Base-by-base conservation (phyloP, 1,140 invertebrate species). In the Apocrypta bakeri region DNA sequence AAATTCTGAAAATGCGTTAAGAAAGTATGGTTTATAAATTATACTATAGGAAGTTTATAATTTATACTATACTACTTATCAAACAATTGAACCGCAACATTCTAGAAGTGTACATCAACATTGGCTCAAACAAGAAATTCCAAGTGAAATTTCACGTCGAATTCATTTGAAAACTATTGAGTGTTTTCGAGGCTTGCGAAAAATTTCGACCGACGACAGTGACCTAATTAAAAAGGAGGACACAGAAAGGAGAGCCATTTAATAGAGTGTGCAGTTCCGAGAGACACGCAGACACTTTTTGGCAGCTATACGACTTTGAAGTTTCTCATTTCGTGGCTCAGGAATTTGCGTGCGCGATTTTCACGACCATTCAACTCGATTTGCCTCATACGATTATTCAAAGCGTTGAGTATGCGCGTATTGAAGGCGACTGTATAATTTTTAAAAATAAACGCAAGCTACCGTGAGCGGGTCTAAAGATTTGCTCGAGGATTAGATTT, bases 221-320 rank as follows among this genome's bases (percentile, higher is more conserved):
- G 87, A 88, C 87, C 86, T 56, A 64, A 86, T 87, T 88, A 80
- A 78, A 78, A 83, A 83, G 14, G 84, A 78, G 86, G 83, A 82
- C 86, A 78, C 64, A 56, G 29, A 56, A 12, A 56, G 48, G 66
- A 68, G n/a, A 31, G 29, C 14, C n/a, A 31, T n/a, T 69, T 71
- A 82, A 63, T 76, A 56, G 61, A 61, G 40, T 56, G 29, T 25
- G 48, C 48, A 56, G 48, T 56, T 21, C 48, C 48, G 17, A 56
- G 48, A 17, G 24, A 61, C 27, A 42, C 61, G 40, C 68, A 24
- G 42, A 74, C 48, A 17, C 12, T 66, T 75, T 48, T 81, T 81
- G 79, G 79, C 79, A 81, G 17, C 48, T 56, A 9, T 37, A 56
- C 17, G 48, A 56, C 21, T 14, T 56, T 24, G 25, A 4, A 6